Percentiles rank a stretch among this genome's conserved stretches.
phyloP scores from a whole-genome alignment of 2,113 vertebrate genomes.

The Syngnathoides biaculeatus region DNA sequence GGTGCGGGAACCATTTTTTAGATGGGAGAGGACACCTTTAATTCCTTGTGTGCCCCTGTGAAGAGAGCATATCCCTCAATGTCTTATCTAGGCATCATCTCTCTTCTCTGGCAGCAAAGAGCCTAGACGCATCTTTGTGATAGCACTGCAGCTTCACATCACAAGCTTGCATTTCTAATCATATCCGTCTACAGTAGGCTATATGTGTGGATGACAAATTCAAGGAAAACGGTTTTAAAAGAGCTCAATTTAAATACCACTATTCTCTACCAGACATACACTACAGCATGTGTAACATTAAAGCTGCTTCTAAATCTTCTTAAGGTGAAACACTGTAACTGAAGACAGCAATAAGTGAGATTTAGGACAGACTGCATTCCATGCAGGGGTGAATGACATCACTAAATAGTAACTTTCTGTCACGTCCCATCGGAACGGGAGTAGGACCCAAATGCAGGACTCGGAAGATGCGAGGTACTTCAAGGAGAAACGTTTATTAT shows the following conservation, averaged over 20 bases:
- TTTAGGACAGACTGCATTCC: conserved; percentile 73
- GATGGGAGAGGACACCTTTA: conserved; percentile 64
- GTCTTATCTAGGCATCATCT: conserved; percentile 66
- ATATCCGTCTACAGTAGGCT: conserved; percentile 29
- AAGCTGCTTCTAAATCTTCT: conserved; percentile 17
- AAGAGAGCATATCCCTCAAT: conserved; percentile 61
- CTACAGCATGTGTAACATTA: conserved; percentile 22
- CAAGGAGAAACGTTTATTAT: no score
- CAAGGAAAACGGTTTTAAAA: background rate
- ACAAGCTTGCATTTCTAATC: conserved; percentile 20
- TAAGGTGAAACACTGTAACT: conserved; percentile 67
- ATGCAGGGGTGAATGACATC: conserved; percentile 66
- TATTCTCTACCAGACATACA: conserved; percentile 27
- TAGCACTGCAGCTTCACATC: conserved; percentile 50
- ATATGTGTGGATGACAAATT: conserved; percentile 21
- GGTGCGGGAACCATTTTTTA: conserved; percentile 41
- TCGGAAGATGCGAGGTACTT: no score
- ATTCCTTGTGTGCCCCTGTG: conserved; percentile 60
- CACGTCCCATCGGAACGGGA: no score
- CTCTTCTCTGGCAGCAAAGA: conserved; percentile 53
- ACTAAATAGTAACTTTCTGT: no score
- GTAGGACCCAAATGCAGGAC: no score
- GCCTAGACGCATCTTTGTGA: conserved; percentile 52
- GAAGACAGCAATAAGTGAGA: conserved; percentile 71
- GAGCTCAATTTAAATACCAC: background rate